phyloP scores from a whole-genome alignment of 1,140 invertebrate genomes.

The Pogonomyrmex californicus region DNA sequence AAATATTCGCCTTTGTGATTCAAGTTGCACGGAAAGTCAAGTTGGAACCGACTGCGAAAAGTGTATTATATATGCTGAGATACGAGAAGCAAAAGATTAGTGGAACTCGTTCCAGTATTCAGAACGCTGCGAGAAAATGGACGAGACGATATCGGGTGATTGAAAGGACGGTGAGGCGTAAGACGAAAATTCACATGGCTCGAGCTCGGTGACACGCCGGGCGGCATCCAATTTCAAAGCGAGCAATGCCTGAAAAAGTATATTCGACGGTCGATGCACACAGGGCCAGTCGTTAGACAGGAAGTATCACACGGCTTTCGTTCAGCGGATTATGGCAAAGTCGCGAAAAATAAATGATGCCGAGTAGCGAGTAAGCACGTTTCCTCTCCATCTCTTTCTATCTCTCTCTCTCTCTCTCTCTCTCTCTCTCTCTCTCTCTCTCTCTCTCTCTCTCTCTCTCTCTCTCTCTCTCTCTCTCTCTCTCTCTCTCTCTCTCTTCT shows the following conservation, averaged over 20 bases:
- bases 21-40: neutral
- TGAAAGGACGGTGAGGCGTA: slow-evolving; percentile 27
- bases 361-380: slow-evolving; percentile 55
- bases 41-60: neutral
- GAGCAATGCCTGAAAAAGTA: slow-evolving; percentile 18
- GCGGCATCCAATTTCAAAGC: slow-evolving; percentile 47
- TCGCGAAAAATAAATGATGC: slow-evolving; percentile 58
- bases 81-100: neutral
- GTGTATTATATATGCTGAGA: neutral
- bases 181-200: slow-evolving; percentile 30
- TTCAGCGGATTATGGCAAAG: slow-evolving; percentile 32
- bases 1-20: neutral
- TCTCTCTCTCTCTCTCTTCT: slow-evolving; percentile 1
- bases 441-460: neutral
- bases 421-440: too few species aligned
- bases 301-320: neutral
- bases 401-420: neutral
- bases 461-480: neutral
- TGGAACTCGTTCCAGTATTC: neutral
- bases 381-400: neutral
- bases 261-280: neutral
- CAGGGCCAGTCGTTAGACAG: slow-evolving; percentile 26
- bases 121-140: neutral
- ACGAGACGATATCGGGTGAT: slow-evolving; percentile 19
- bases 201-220: neutral